Evolutionary conservation across 2,888 invertebrate genomes (phyloP).

Genomic region (Nineta flava): DNA sequence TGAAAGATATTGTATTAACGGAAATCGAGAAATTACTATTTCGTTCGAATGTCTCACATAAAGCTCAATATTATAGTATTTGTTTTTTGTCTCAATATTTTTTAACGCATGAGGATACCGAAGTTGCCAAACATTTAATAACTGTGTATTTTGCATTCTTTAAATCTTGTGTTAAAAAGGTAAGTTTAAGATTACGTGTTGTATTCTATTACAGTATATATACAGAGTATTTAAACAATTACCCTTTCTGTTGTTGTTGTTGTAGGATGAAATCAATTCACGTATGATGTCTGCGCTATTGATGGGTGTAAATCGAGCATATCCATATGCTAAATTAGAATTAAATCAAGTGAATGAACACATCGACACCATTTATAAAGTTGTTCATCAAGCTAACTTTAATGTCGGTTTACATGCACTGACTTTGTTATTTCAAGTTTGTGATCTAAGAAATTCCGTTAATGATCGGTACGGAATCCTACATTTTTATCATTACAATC

Average conservation of each 20-base stretch:
- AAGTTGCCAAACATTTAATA: constrained; percentile 70
- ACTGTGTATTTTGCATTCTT: constrained; percentile 91
- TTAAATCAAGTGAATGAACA: constrained; percentile 41
- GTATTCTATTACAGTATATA: constrained; percentile 12
- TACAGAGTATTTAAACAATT: constrained; percentile 3
- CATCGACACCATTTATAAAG: constrained; percentile 60
- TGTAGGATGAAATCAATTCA: constrained; percentile 58
- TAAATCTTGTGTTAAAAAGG: constrained; percentile 75
- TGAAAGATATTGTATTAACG: constrained; percentile 72
- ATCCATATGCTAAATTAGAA: constrained; percentile 60
- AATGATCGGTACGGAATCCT: constrained; percentile 36
- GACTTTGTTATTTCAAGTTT: constrained; percentile 44
- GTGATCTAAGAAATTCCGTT: constrained; percentile 31
- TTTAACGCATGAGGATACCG: constrained; percentile 51
- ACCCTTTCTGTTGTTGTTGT: constrained; percentile 10
- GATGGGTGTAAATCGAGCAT: constrained; percentile 69
- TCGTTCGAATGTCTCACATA: constrained; percentile 59
- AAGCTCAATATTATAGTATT: constrained; percentile 85
- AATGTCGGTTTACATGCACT: constrained; percentile 42
- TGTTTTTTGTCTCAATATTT: constrained; percentile 82
- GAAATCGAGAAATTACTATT: constrained; percentile 87
- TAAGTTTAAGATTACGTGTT: no score
- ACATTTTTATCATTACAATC: constrained; percentile 4
- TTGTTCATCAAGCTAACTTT: constrained; percentile 67
- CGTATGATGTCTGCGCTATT: constrained; percentile 72